phyloP scores from a whole-genome alignment of 2,797 vertebrate genomes.

The Rhincodon typus region DNA sequence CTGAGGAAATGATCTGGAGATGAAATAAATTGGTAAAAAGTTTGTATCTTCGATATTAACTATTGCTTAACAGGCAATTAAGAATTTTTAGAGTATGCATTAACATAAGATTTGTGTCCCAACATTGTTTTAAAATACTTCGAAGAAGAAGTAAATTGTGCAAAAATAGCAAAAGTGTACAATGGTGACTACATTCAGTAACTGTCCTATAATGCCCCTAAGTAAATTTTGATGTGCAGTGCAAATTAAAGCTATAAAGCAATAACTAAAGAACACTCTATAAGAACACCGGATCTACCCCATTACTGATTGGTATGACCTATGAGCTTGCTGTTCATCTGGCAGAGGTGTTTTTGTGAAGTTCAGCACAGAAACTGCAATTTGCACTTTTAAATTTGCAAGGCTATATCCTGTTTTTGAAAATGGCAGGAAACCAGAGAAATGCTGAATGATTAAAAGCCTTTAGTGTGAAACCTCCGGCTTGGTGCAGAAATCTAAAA shows the following conservation, averaged over 20 bases:
- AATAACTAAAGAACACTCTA: not conserved
- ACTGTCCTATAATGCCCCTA: not conserved
- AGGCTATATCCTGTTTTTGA: constrained; percentile 12
- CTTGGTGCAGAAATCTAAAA: not conserved
- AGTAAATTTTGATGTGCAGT: not conserved
- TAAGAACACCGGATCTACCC: not conserved
- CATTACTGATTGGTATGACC: not conserved
- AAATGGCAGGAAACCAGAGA: not conserved
- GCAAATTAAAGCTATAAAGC: not conserved
- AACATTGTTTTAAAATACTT: not conserved
- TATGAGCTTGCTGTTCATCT: not conserved
- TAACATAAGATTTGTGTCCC: not conserved
- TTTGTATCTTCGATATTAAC: not conserved
- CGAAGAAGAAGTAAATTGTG: not conserved
- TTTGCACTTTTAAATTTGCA: not conserved
- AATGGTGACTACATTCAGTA: not conserved
- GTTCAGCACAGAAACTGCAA: not conserved
- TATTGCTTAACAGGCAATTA: not conserved
- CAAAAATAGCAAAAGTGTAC: not conserved
- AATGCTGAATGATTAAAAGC: not conserved
- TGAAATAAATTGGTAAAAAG: not conserved
- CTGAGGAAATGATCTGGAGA: not conserved
- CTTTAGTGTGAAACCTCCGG: not conserved
- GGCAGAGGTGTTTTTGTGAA: not conserved
- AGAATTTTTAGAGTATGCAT: not conserved